Evolutionary conservation across 2,113 vertebrate species (phyloP), one percentile per base, ranked within the genome.

Genomic region (Sceloporus undulatus): DNA sequence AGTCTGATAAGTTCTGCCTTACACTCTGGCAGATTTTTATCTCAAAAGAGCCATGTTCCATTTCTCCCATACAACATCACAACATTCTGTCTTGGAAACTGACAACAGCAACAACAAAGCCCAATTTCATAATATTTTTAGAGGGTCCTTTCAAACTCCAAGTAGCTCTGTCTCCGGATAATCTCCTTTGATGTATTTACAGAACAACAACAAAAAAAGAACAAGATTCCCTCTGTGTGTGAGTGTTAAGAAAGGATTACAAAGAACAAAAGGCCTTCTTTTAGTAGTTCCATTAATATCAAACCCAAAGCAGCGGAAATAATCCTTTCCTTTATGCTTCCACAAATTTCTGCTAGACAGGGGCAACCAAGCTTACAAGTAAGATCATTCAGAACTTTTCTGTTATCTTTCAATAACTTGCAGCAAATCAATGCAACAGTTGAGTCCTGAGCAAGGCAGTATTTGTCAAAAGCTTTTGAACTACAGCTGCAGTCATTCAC

Each of bases 181-280:
- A 91, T 92, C 86, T 85, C 88, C 87, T 90, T 29, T 89, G 90
- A 91, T 88, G n/a, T n/a, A 78, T 62, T 23, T 91, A 92, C 56
- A 85, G 82, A 84, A 87, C 71, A 48, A 48, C 42, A 48, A 48
- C 34, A 34, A 34, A 34, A 48, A 48, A 48, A 23, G 21, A 42
- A 56, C 59, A 2, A 2, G 78, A 25, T 88, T 16, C 8, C 89
- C 83, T 89, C 54, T 87, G 42, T 75, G 68, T 77, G 23, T 48
- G 0, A 48, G 42, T 59, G 92, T 90, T 89, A 6, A 68, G 86
- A 89, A 88, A 73, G 8, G 29, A 84, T 94, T 92, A 91, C 86
- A 92, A 93, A 40, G 34, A 66, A 81, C 59, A 66, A 92, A 94
- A 89, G 89, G 91, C 88, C 82, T 85, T 85, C 91, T 40, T 91